Conservation (phyloP, 2,888 invertebrate species). For the Heliconius ethilla region DNA sequence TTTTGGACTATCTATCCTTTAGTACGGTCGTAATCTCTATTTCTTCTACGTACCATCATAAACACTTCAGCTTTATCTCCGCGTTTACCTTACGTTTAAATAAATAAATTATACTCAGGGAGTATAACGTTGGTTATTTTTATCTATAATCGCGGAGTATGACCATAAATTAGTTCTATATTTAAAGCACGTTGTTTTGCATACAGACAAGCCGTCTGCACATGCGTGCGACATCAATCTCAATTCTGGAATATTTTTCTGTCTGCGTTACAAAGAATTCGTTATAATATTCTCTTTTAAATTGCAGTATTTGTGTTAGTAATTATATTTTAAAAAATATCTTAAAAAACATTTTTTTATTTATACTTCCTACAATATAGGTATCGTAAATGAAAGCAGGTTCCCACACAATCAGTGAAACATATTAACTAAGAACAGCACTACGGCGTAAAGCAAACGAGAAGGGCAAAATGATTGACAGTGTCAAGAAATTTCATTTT, state of each 20-base stretch:
- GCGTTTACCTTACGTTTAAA: conserved; percentile 52
- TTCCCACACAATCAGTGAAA: background rate
- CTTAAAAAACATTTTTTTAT: background rate
- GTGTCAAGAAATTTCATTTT: conserved; percentile 79
- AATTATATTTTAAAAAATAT: background rate
- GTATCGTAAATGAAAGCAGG: background rate
- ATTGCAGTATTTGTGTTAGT: background rate
- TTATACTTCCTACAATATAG: background rate
- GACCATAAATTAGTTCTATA: conserved; percentile 81
- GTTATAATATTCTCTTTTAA: conserved; percentile 36
- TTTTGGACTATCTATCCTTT: conserved; percentile 44
- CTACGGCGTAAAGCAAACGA: conserved; percentile 43
- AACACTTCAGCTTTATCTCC: conserved; percentile 51
- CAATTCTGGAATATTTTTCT: conserved; percentile 81
- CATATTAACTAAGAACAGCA: conserved; percentile 1
- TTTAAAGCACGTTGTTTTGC: conserved; percentile 79
- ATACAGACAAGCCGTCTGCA: conserved; percentile 79
- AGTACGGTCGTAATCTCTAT: conserved; percentile 49
- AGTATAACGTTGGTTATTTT: conserved; percentile 73
- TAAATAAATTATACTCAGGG: conserved; percentile 69
- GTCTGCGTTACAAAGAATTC: conserved; percentile 57
- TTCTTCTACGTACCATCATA: conserved; percentile 52
- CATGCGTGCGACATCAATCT: conserved; percentile 81
- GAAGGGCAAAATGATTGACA: conserved; percentile 82
- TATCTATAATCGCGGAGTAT: conserved; percentile 80